A percentile compares a stretch with the other conserved stretches of the same genome.
Evolutionary conservation across 2,113 vertebrate genomes (phyloP).

Genomic region (Carollia perspicillata): DNA sequence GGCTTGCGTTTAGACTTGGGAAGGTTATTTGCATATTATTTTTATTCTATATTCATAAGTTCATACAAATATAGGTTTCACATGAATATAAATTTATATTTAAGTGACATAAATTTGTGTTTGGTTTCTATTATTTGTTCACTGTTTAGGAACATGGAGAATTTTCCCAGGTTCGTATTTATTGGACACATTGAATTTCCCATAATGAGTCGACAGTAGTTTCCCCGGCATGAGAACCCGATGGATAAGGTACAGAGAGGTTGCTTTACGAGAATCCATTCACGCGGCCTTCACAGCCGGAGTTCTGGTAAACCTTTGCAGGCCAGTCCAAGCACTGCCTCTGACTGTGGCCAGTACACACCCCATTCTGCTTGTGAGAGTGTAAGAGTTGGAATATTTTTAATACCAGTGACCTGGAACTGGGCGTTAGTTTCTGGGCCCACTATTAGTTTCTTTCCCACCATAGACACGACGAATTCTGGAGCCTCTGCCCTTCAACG

Average conservation of each 20-base stretch:
- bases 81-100: not conserved
- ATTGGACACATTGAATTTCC: not conserved
- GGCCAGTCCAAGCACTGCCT: slow-evolving; percentile 76
- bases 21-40: not conserved
- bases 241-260: not conserved
- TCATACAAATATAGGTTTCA: not conserved
- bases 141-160: not conserved
- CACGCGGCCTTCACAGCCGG: slow-evolving; percentile 84
- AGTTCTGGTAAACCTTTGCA: slow-evolving; percentile 88
- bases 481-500: not conserved
- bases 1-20: not conserved
- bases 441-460: slow-evolving; percentile 84
- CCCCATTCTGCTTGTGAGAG: slow-evolving; percentile 88
- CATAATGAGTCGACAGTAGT: not conserved
- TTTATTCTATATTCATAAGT: not conserved
- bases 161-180: not conserved
- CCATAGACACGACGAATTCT: not conserved
- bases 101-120: not conserved
- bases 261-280: slow-evolving; percentile 18
- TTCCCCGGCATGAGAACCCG: not conserved
- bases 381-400: slow-evolving; percentile 90
- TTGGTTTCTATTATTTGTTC: not conserved
- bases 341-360: slow-evolving; percentile 89
- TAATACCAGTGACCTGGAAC: slow-evolving; percentile 89
- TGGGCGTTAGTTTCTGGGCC: slow-evolving; percentile 86